A percentile compares a stretch with the other conserved stretches of the same genome.
Evolutionary conservation across 2,797 vertebrate species (phyloP).

Genomic region (Propithecus perrieri): DNA sequence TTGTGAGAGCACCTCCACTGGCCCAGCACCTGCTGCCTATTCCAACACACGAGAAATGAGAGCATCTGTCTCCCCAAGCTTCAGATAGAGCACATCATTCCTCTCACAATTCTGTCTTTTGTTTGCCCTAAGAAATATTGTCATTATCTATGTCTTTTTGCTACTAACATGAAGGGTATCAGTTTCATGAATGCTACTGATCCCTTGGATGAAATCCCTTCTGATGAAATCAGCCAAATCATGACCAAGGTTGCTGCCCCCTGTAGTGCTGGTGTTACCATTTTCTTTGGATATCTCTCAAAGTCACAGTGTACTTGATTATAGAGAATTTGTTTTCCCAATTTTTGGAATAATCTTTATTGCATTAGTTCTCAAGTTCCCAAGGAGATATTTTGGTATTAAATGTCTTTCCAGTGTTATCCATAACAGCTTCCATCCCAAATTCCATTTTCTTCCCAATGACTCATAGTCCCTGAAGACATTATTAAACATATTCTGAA

Average conservation of each 20-base stretch:
- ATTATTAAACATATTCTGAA: not conserved
- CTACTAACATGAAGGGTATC: not conserved
- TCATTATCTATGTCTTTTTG: not conserved
- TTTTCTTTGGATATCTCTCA: not conserved
- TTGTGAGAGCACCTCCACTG: fast-evolving
- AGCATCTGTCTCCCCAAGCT: not conserved
- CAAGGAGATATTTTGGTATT: not conserved
- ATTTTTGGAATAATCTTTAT: not conserved
- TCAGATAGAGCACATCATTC: not conserved
- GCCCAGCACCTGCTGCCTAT: fast-evolving
- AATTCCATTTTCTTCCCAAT: not conserved
- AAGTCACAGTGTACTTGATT: not conserved
- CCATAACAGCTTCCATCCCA: not conserved
- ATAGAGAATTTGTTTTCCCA: not conserved
- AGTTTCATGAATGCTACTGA: not conserved
- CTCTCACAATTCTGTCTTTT: not conserved
- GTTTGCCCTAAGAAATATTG: not conserved
- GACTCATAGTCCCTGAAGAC: not conserved
- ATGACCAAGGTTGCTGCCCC: not conserved
- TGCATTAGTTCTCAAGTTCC: not conserved
- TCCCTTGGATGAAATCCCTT: not conserved
- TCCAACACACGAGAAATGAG: not conserved
- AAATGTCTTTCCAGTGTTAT: not conserved
- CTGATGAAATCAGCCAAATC: not conserved
- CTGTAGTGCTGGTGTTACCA: not conserved